A percentile compares a stretch with the other conserved stretches of the same genome.
Conservation (phyloP, 2,888 invertebrate genomes). For the Terebella lapidaria region DNA sequence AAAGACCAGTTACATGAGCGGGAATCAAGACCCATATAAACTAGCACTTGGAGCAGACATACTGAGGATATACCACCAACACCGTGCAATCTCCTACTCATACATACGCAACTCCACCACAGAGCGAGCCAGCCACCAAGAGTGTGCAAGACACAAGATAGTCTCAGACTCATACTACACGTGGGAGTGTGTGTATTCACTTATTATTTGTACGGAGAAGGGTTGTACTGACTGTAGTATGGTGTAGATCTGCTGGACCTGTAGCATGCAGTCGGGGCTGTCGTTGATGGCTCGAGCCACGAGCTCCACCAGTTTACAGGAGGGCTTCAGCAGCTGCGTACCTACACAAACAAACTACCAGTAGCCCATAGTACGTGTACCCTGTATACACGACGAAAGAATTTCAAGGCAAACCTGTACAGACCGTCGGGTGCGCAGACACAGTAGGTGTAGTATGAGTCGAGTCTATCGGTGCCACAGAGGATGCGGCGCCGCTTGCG, state of each 20-base stretch:
- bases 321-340: slow-evolving; percentile 33
- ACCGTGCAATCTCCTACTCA: neutral
- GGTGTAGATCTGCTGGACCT: slow-evolving; percentile 42
- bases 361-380: too few relatives aligned
- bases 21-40: neutral
- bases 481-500: too few relatives aligned
- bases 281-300: slow-evolving; percentile 35
- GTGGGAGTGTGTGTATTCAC: too few relatives aligned
- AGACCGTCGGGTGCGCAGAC: too few relatives aligned
- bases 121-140: too few relatives aligned
- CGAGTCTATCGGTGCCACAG: too few relatives aligned
- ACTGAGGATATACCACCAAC: neutral
- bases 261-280: slow-evolving; percentile 39
- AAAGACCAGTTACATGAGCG: neutral
- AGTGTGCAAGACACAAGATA: too few relatives aligned
- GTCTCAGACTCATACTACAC: too few relatives aligned
- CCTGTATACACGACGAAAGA: neutral
- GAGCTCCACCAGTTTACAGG: slow-evolving; percentile 38
- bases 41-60: neutral
- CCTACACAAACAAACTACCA: slow-evolving; percentile 22
- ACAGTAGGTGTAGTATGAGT: too few relatives aligned
- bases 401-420: neutral
- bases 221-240: slow-evolving; percentile 34
- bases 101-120: too few relatives aligned
- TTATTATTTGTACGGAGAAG: neutral